A percentile compares a stretch with the other conserved stretches of the same genome.
Conservation (phyloP, 1,140 invertebrate genomes). For the Zaprionus gabonicus region DNA sequence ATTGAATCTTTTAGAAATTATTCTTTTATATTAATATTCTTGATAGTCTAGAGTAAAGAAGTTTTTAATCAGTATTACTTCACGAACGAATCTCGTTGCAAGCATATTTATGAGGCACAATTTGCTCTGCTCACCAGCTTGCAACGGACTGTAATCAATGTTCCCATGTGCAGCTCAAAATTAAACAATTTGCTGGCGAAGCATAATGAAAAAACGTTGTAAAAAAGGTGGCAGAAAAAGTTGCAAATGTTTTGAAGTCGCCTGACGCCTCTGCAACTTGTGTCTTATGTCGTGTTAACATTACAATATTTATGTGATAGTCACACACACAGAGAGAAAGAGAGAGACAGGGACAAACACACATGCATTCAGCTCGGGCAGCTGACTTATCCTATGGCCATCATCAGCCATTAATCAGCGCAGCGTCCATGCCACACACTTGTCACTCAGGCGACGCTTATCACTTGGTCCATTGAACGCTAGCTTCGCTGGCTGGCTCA, state of each 20-base stretch:
- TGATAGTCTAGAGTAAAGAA: too few relatives aligned
- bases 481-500: background rate
- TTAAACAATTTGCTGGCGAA: constrained; percentile 52
- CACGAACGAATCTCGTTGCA: constrained; percentile 7
- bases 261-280: constrained; percentile 58
- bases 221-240: constrained; percentile 35
- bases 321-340: constrained; percentile 10
- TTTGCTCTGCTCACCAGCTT: constrained; percentile 11
- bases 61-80: background rate
- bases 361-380: background rate
- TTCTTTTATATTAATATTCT: background rate
- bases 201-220: constrained; percentile 13
- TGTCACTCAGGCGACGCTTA: constrained; percentile 79
- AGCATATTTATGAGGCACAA: constrained; percentile 8
- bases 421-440: constrained; percentile 55
- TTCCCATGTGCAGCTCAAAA: constrained; percentile 44
- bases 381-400: constrained; percentile 47
- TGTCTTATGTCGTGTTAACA: constrained; percentile 80
- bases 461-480: constrained; percentile 81
- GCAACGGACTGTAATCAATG: constrained; percentile 51
- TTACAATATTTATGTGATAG: constrained; percentile 71
- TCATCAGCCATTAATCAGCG: constrained; percentile 72
- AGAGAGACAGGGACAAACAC: background rate
- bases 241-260: constrained; percentile 36
- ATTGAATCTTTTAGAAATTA: background rate